phyloP scores from a whole-genome alignment of 1,140 invertebrate genomes.

The Formica exsecta region DNA sequence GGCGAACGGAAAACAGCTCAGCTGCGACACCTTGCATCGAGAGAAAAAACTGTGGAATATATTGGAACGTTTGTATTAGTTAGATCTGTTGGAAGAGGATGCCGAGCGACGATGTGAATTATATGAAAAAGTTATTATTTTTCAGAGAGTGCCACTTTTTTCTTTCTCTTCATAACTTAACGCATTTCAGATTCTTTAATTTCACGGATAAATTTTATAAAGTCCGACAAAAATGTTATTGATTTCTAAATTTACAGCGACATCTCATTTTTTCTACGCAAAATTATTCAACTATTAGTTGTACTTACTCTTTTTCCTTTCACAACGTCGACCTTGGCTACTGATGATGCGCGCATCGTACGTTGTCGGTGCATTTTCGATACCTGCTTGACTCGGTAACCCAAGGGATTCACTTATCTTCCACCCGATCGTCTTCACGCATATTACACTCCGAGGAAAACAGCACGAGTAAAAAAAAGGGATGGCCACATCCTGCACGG shows the following conservation, averaged over 20 bases:
- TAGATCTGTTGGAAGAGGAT: not conserved
- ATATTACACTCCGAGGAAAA: slow-evolving; percentile 80
- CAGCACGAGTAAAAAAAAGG: slow-evolving; percentile 73
- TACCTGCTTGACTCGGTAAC: slow-evolving; percentile 77
- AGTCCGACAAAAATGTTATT: not conserved
- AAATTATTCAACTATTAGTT: not conserved
- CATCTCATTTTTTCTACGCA: not conserved
- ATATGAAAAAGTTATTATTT: not conserved
- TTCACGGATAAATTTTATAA: not conserved
- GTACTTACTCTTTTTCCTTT: slow-evolving; percentile 8
- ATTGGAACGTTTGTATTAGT: not conserved
- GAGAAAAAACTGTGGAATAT: slow-evolving; percentile 7
- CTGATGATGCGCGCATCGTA: slow-evolving; percentile 71
- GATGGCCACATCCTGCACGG: slow-evolving; percentile 50
- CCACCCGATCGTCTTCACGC: slow-evolving; percentile 82
- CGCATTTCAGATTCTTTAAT: not conserved
- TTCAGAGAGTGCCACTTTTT: not conserved
- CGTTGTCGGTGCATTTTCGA: slow-evolving; percentile 71
- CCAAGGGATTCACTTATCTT: slow-evolving; percentile 80
- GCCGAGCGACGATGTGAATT: not conserved
- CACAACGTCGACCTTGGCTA: slow-evolving; percentile 60
- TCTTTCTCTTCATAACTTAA: not conserved
- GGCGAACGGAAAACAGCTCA: not conserved
- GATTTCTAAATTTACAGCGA: not conserved
- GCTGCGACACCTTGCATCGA: slow-evolving; percentile 55